Evolutionary conservation across 2,113 vertebrate species (phyloP).

Genomic region (Passer montanus): DNA sequence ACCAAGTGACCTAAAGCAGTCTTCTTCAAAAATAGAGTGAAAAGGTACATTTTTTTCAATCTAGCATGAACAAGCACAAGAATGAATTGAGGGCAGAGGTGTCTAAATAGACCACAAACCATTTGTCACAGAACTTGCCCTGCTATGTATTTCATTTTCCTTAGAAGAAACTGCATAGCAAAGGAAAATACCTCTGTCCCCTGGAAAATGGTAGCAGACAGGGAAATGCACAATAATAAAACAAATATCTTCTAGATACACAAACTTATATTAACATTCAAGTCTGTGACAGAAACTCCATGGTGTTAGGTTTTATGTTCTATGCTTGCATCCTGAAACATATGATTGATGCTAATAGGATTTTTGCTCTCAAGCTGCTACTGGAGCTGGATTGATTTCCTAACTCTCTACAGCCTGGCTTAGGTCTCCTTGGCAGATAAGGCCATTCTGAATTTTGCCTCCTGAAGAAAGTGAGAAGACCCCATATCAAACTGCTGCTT

Average conservation of each 20-base stretch:
- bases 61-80: conserved; percentile 25
- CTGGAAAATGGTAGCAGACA: not conserved
- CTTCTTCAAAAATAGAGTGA: conserved; percentile 28
- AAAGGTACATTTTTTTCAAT: not conserved
- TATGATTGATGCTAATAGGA: not conserved
- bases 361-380: not conserved
- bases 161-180: conserved; percentile 41
- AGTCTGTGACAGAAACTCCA: not conserved
- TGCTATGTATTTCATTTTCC: conserved; percentile 47
- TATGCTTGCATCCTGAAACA: not conserved
- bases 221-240: conserved; percentile 6
- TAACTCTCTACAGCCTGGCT: not conserved
- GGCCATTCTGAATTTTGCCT: not conserved
- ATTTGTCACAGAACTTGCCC: conserved; percentile 33
- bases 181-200: conserved; percentile 35
- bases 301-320: not conserved
- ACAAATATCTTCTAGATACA: not conserved
- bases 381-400: not conserved
- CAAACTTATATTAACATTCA: not conserved
- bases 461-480: not conserved
- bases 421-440: not conserved
- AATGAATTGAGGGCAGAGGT: conserved; percentile 64
- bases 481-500: not conserved
- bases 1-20: not conserved
- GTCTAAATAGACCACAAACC: conserved; percentile 50